Conservation (phyloP, 2,888 invertebrate genomes). For the Myopa tessellatipennis region DNA sequence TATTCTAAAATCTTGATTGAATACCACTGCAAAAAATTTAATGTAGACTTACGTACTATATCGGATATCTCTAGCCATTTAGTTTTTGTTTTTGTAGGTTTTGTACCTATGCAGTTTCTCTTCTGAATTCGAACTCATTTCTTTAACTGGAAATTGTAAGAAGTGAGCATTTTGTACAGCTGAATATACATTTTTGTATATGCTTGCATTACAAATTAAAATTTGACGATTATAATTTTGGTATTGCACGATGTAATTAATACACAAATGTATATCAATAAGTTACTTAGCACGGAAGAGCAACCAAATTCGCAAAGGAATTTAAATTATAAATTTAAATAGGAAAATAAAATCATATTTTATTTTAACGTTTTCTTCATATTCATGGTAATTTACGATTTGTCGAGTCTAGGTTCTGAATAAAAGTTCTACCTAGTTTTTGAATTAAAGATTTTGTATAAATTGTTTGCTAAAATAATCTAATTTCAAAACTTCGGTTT, state of each 20-base stretch:
- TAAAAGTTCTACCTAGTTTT: slow-evolving; percentile 1
- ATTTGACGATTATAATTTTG: neutral
- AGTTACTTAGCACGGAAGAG: neutral
- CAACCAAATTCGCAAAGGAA: neutral
- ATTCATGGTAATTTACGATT: too few species aligned
- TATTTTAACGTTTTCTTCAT: too few species aligned
- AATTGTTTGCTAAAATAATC: slow-evolving; percentile 24
- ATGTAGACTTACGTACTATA: neutral
- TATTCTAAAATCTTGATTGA: slow-evolving; percentile 11
- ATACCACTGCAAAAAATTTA: slow-evolving; percentile 3
- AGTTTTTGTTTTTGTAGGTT: too few species aligned
- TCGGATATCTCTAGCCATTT: too few species aligned
- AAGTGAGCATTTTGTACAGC: too few species aligned
- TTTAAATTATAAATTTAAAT: slow-evolving; percentile 2
- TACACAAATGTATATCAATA: slow-evolving; percentile 1
- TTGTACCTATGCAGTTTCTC: too few species aligned
- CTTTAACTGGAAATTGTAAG: too few species aligned
- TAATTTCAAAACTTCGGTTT: slow-evolving; percentile 19
- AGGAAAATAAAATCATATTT: neutral
- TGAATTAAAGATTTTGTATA: slow-evolving; percentile 21
- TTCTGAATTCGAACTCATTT: too few species aligned
- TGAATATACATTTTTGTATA: too few species aligned
- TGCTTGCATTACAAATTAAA: too few species aligned
- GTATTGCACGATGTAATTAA: slow-evolving; percentile 9
- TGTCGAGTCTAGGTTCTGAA: neutral